A percentile compares a stretch with the other conserved stretches of the same genome.
These are phyloP conservation scores for Ooceraea biroi DNA, from an alignment of 1,140 invertebrate species.

Conservation along the genomic window DNA sequence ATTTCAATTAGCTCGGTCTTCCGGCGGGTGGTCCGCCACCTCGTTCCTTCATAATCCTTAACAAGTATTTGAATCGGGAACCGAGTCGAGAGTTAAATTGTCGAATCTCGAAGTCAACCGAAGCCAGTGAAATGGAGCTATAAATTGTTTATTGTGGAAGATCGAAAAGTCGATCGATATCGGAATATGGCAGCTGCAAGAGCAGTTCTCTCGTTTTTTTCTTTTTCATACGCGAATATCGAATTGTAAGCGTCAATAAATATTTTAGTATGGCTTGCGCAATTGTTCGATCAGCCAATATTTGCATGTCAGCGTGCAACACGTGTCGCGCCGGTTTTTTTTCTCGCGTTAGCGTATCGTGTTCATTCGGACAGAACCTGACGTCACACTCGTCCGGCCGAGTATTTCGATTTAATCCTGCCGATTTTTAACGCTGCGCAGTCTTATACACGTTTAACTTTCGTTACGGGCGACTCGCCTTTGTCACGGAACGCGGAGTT, in stretches of 20 bases:
- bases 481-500: slow-evolving; percentile 47
- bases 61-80: slow-evolving; percentile 12
- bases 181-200: slow-evolving; percentile 22
- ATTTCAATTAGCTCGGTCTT: not conserved
- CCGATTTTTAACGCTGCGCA: slow-evolving; percentile 32
- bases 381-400: slow-evolving; percentile 34
- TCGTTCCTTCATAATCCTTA: not conserved
- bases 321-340: slow-evolving; percentile 47
- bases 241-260: slow-evolving; percentile 63
- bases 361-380: slow-evolving; percentile 44
- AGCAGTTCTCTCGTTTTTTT: slow-evolving; percentile 7
- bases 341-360: slow-evolving; percentile 47
- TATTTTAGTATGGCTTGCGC: slow-evolving; percentile 63
- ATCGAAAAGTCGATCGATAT: slow-evolving; percentile 49
- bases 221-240: slow-evolving; percentile 36
- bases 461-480: slow-evolving; percentile 47
- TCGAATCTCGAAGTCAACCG: slow-evolving; percentile 7
- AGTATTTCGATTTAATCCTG: slow-evolving; percentile 59
- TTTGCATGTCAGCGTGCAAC: slow-evolving; percentile 61
- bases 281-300: slow-evolving; percentile 63
- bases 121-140: slow-evolving; percentile 28
- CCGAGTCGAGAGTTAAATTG: not conserved
- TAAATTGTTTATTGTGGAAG: slow-evolving; percentile 34
- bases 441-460: slow-evolving; percentile 56
- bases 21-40: too few relatives aligned